phyloP scores from a whole-genome alignment of 1,140 invertebrate genomes.

The Trissolcus basalis region DNA sequence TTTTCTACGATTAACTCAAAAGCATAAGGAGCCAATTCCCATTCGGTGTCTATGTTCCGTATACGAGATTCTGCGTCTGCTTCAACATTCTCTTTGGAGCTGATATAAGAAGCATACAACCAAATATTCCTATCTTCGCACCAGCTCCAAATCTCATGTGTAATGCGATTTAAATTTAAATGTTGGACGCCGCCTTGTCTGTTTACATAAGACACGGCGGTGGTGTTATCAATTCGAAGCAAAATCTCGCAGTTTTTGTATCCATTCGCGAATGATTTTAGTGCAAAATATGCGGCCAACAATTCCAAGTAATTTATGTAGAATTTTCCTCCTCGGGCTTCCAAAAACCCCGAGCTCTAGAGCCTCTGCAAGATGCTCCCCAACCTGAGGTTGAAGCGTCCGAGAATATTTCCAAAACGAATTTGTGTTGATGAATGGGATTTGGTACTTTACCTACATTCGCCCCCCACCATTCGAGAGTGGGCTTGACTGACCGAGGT shows the following conservation, averaged over 20 bases:
- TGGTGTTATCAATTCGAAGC: conserved; percentile 67
- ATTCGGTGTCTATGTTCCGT: conserved; percentile 52
- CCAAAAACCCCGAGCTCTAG: conserved; percentile 33
- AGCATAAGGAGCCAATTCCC: conserved; percentile 25
- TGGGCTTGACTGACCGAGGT: not conserved
- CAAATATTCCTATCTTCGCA: conserved; percentile 2
- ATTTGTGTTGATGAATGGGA: conserved; percentile 32
- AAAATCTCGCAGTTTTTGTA: conserved; percentile 60
- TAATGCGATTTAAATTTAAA: not conserved
- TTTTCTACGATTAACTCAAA: conserved; percentile 45
- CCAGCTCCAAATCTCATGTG: not conserved
- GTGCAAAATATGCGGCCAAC: conserved; percentile 3
- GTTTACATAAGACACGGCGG: conserved; percentile 56
- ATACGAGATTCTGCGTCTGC: conserved; percentile 52
- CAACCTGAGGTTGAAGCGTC: conserved; percentile 42
- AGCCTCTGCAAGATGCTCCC: conserved; percentile 19
- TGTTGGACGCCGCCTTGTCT: conserved; percentile 34
- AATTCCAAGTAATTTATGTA: conserved; percentile 26
- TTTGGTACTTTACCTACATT: conserved; percentile 40
- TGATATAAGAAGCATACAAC: conserved; percentile 60
- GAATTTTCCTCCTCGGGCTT: conserved; percentile 1
- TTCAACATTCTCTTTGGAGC: conserved; percentile 60
- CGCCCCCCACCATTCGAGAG: conserved; percentile 58
- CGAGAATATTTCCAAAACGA: conserved; percentile 32
- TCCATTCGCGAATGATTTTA: conserved; percentile 58